Evolutionary conservation across 2,797 vertebrate genomes (phyloP).

Genomic region (Cheirogaleus major): DNA sequence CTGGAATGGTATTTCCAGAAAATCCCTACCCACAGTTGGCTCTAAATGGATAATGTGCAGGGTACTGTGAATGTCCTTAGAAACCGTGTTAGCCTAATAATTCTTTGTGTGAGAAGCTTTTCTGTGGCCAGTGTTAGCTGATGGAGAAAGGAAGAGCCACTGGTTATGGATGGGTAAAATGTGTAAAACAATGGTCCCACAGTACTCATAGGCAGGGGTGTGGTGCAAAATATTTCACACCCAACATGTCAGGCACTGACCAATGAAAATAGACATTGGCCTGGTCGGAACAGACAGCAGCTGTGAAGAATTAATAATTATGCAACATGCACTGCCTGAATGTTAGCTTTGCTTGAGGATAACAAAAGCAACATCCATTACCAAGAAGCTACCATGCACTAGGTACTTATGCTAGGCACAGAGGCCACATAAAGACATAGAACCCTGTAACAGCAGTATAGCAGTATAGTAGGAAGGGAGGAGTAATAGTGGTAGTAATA

Average conservation of each 20-base stretch:
- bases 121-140: not conserved
- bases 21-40: not conserved
- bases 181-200: not conserved
- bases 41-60: not conserved
- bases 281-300: not conserved
- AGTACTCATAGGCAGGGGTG: not conserved
- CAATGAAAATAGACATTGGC: not conserved
- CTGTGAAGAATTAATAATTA: not conserved
- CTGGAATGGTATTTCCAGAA: not conserved
- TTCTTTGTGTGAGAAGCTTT: not conserved
- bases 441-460: not conserved
- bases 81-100: not conserved
- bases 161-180: not conserved
- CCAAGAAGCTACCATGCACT: not conserved
- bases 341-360: not conserved
- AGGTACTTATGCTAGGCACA: not conserved
- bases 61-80: not conserved
- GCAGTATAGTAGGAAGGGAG: not conserved
- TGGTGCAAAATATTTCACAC: not conserved
- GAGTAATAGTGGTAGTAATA: not conserved
- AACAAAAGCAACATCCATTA: not conserved
- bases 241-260: too few relatives aligned
- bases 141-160: not conserved
- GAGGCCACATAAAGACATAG: not conserved
- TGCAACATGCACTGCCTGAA: not conserved